Base-by-base conservation (phyloP, 1,140 invertebrate genomes). In the Panagrolaimus sp. region DNA sequence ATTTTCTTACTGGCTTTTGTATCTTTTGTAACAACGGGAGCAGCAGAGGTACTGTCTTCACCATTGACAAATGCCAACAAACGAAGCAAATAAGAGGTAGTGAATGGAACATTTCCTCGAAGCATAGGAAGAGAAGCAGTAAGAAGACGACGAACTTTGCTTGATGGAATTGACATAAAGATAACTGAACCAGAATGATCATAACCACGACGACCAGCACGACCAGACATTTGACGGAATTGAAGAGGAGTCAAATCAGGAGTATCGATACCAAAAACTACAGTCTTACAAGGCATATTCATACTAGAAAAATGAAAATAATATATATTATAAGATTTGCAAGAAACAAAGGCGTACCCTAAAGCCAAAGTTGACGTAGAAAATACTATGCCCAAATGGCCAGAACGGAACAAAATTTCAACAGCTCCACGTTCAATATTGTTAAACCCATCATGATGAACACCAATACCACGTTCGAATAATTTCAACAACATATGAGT, bases 271-370 rank as follows among this genome's bases (percentile, higher is more conserved):
- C 80, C 80, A 67, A 82, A 82, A 32, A 82, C 69, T 24, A 82
- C 80, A 15, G 80, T 82, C 70, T 82, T 82, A 70, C 80, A 82
- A 10, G 80, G 80, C 81, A 82, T 83, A 75, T 82, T 82, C 71
- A 82, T 81, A 75, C 78, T 81, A 43, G 73, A 80, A 75, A 6
- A 10, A 24, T 12, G 5, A 21, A n/a, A n/a, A 21, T 21, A 15
- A 55, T 67, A 28, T 17, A 55, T 4, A 3, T 14, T 15, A 67
- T 4, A 44, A 15, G 38, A 73, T 28, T n/a, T 73, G 1, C 17
- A 68, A 9, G 63, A 72, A 14, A 46, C 12, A 69, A 69, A 70
- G 14, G 17, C 66, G 7, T 52, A 77, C 73, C 78, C 79, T 10
- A 81, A 66, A 67, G 80, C 82, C 15, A 82, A 72, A 14, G 80